phyloP scores from a whole-genome alignment of 2,888 invertebrate species.

The Andrena camellia region DNA sequence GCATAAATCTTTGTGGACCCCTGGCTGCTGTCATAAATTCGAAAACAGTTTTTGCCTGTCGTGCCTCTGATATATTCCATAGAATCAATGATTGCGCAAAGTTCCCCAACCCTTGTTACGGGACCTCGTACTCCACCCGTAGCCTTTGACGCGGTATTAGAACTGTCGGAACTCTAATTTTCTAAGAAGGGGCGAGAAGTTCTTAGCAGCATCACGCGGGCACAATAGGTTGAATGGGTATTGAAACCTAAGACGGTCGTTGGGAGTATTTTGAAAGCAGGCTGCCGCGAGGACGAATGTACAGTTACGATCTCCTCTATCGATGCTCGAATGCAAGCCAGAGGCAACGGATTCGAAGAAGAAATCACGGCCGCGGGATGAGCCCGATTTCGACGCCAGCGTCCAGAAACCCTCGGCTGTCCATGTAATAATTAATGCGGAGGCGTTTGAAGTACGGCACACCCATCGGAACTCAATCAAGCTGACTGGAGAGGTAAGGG shows the following conservation, averaged over 20 bases:
- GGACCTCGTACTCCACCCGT: background rate
- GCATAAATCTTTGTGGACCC: constrained; percentile 48
- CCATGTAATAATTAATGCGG: constrained; percentile 80
- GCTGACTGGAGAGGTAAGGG: constrained; percentile 71
- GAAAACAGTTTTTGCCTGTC: constrained; percentile 30
- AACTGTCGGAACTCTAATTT: no score
- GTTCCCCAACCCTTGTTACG: background rate
- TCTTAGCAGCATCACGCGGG: no score
- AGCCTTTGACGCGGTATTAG: background rate
- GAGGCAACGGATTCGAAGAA: constrained; percentile 26
- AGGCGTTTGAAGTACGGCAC: constrained; percentile 82
- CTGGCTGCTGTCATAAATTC: constrained; percentile 51
- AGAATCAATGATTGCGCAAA: background rate
- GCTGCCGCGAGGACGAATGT: background rate
- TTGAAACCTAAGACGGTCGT: no score
- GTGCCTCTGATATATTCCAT: background rate
- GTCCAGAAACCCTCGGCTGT: constrained; percentile 58
- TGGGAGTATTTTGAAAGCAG: no score
- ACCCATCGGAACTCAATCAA: constrained; percentile 83
- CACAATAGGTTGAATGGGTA: background rate
- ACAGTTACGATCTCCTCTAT: constrained; percentile 23
- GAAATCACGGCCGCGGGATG: constrained; percentile 17
- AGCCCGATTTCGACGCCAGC: constrained; percentile 58
- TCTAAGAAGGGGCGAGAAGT: no score
- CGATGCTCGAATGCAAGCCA: background rate